These are phyloP conservation scores for Cariama cristata DNA, from an alignment of 2,113 vertebrate genomes.

Conservation along the genomic window DNA sequence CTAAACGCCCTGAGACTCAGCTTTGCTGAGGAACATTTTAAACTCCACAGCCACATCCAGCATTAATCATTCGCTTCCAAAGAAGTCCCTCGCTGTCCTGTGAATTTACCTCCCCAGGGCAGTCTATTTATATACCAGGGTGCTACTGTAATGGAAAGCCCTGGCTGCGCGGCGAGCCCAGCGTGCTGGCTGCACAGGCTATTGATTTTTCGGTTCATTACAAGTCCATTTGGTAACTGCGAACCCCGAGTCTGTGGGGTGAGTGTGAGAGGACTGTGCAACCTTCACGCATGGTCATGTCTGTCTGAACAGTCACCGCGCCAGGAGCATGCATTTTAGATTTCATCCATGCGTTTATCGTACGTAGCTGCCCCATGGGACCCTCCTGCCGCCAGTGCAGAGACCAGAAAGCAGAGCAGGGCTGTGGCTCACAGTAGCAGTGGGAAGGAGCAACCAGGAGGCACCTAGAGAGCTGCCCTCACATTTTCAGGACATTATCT, in stretches of 20 bases:
- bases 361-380: rapidly evolving
- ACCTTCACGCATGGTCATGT: rapidly evolving
- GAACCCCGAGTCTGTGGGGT: neutral
- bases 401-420: neutral
- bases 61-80: neutral
- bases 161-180: rapidly evolving
- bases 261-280: neutral
- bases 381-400: rapidly evolving
- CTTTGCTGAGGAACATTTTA: neutral
- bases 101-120: neutral
- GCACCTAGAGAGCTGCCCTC: neutral
- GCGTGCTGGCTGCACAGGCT: rapidly evolving
- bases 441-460: neutral
- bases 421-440: neutral
- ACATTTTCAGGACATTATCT: rapidly evolving
- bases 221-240: rapidly evolving
- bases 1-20: rapidly evolving
- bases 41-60: neutral
- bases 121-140: rapidly evolving
- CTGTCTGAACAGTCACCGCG: rapidly evolving
- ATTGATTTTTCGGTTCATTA: neutral
- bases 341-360: rapidly evolving
- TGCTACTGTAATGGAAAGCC: neutral
- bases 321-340: rapidly evolving
- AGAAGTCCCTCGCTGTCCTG: rapidly evolving